Evolutionary conservation across 2,888 invertebrate species (phyloP).

Genomic region (Cryptocephalus primarius): DNA sequence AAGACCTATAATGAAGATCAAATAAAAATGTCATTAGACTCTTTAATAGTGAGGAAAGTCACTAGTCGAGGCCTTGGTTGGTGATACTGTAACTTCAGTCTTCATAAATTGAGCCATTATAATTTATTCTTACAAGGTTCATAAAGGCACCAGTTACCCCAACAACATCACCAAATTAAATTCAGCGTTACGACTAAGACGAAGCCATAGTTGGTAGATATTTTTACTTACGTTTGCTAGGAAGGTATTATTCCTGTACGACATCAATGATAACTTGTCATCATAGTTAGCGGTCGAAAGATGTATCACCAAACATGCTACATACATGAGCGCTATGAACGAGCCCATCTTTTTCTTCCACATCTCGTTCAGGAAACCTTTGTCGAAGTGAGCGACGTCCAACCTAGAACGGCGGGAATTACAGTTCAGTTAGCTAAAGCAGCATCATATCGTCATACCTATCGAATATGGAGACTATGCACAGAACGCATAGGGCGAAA

Average conservation of each 20-base stretch:
- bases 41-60: no score
- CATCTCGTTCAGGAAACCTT: constrained; percentile 23
- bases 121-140: no score
- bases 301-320: constrained; percentile 29
- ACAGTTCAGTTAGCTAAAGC: neutral
- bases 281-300: constrained; percentile 30
- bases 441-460: constrained; percentile 34
- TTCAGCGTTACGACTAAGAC: no score
- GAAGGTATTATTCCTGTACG: constrained; percentile 19
- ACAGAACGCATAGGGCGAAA: constrained; percentile 47
- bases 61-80: no score
- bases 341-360: constrained; percentile 26
- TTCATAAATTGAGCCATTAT: no score
- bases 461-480: constrained; percentile 48
- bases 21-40: neutral
- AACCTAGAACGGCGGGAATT: constrained; percentile 24
- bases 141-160: no score
- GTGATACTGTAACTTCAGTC: no score
- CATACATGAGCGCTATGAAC: constrained; percentile 28
- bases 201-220: no score
- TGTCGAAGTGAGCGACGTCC: constrained; percentile 30
- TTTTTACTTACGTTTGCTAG: constrained; percentile 17
- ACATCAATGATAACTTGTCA: constrained; percentile 26
- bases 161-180: no score
- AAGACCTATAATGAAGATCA: neutral